Conservation (phyloP, 2,797 vertebrate species). For the Petrocephalus schoutedeni region DNA sequence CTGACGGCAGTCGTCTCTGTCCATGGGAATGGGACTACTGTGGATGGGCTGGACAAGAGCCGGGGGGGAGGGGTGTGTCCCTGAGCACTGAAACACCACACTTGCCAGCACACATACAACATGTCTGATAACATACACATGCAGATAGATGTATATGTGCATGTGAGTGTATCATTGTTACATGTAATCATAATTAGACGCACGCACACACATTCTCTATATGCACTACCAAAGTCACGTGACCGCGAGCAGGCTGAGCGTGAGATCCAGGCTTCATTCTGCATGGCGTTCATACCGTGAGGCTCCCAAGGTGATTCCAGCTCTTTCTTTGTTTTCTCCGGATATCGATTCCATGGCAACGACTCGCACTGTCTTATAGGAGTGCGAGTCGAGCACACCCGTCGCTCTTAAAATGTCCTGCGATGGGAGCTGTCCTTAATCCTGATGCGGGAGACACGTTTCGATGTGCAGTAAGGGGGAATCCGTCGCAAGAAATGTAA, state of each 20-base stretch:
- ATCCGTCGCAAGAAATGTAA: neutral
- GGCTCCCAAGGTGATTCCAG: neutral
- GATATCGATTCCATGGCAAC: neutral
- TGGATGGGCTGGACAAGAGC: neutral
- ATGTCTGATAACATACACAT: neutral
- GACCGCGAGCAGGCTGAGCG: too few relatives aligned
- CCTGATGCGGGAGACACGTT: neutral
- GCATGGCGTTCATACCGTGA: neutral
- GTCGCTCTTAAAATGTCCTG: neutral
- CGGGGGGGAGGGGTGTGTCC: slow-evolving; percentile 16
- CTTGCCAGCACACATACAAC: neutral
- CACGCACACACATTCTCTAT: neutral
- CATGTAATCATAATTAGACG: neutral
- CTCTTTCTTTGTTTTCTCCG: neutral
- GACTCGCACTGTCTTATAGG: neutral
- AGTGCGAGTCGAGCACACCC: neutral
- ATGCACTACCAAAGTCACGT: too few relatives aligned
- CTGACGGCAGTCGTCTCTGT: slow-evolving; percentile 49
- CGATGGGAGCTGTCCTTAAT: neutral
- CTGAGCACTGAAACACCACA: slow-evolving; percentile 22
- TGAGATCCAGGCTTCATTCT: too few relatives aligned
- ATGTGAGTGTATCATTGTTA: neutral
- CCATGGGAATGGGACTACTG: too few relatives aligned
- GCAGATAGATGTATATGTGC: neutral
- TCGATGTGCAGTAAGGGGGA: neutral